Conservation (phyloP, 2,888 invertebrate species). For the Buathra laborator region DNA sequence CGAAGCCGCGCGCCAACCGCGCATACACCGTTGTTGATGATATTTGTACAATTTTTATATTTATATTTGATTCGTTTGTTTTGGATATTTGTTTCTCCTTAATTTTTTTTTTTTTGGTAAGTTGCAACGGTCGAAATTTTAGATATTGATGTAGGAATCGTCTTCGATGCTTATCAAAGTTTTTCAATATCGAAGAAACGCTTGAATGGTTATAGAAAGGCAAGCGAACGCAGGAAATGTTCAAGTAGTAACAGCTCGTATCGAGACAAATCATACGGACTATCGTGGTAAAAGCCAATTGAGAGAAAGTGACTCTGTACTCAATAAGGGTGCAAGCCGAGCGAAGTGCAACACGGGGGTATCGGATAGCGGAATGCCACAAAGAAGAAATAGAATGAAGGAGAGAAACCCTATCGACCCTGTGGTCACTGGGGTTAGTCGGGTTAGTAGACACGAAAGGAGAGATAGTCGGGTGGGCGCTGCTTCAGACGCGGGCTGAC, state of each 20-base stretch:
- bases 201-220: neutral
- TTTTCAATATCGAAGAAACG: too few relatives aligned
- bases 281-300: neutral
- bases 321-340: neutral
- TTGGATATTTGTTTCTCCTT: too few relatives aligned
- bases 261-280: neutral
- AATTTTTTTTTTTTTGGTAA: too few relatives aligned
- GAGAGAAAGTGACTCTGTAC: neutral
- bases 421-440: slow-evolving; percentile 37
- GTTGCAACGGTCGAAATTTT: too few relatives aligned
- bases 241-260: neutral
- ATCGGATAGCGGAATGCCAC: neutral
- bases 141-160: too few relatives aligned
- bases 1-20: too few relatives aligned
- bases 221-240: neutral
- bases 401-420: slow-evolving; percentile 54
- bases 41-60: too few relatives aligned
- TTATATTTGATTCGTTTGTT: too few relatives aligned
- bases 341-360: neutral
- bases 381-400: slow-evolving; percentile 20
- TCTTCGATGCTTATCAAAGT: too few relatives aligned
- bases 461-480: slow-evolving; percentile 35
- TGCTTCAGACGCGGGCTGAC: slow-evolving; percentile 54
- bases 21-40: too few relatives aligned
- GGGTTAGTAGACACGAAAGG: slow-evolving; percentile 44